A percentile compares a stretch with the other conserved stretches of the same genome.
phyloP scores from a whole-genome alignment of 2,888 invertebrate genomes.

The Ornithoptera priamus region DNA sequence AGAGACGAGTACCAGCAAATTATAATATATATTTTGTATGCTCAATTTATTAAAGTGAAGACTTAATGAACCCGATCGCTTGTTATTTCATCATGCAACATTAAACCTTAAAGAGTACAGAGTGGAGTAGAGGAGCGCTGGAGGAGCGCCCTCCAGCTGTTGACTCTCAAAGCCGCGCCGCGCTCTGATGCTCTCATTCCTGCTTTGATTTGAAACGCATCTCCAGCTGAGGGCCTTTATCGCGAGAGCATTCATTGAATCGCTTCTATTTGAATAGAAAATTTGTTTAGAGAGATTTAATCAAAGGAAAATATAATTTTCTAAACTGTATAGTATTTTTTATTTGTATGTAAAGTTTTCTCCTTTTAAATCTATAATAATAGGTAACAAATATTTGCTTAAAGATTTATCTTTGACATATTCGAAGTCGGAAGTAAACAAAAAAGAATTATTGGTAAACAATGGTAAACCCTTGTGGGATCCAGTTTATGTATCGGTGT shows the following conservation, averaged over 20 bases:
- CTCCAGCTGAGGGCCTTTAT: slow-evolving; percentile 22
- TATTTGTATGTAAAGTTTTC: not conserved
- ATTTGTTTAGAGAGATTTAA: not conserved
- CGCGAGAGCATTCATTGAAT: slow-evolving; percentile 16
- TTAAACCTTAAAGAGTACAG: slow-evolving; percentile 16
- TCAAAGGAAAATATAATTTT: not conserved
- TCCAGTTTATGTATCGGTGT: not conserved
- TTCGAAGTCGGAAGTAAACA: no score
- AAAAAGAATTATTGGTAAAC: not conserved
- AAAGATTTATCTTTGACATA: no score
- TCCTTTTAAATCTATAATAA: not conserved
- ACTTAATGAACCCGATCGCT: not conserved
- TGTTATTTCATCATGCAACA: slow-evolving; percentile 13
- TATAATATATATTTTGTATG: not conserved
- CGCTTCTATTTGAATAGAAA: not conserved
- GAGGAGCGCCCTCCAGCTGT: slow-evolving; percentile 20
- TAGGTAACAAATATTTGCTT: no score
- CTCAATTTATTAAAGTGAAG: not conserved
- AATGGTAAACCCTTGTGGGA: not conserved
- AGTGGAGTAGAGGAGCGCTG: slow-evolving; percentile 7
- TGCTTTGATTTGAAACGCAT: slow-evolving; percentile 25
- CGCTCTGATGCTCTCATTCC: slow-evolving; percentile 19
- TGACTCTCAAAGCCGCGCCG: slow-evolving; percentile 14
- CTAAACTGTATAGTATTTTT: not conserved
- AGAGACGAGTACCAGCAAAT: no score